These are phyloP conservation scores for Tragelaphus strepsiceros DNA, from an alignment of 2,113 vertebrate genomes.

Conservation along the genomic window DNA sequence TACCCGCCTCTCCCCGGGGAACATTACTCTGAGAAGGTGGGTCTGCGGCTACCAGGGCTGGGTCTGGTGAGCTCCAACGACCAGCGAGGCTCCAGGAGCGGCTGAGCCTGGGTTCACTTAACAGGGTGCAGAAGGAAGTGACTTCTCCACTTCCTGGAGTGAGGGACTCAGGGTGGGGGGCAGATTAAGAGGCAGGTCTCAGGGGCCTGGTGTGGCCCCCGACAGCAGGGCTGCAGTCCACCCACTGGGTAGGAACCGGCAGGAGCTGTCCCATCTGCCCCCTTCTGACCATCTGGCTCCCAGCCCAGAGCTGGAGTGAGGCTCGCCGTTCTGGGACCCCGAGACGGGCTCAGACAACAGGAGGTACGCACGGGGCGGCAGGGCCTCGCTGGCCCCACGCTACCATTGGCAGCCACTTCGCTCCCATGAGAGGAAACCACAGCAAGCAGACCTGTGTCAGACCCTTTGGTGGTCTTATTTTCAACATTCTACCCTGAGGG, in stretches of 20 bases:
- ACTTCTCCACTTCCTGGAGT: background rate
- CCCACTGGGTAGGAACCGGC: slow-evolving; percentile 70
- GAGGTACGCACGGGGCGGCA: background rate
- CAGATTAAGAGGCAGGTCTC: background rate
- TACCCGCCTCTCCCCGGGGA: slow-evolving; percentile 87
- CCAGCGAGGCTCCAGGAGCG: background rate
- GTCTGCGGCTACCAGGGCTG: background rate
- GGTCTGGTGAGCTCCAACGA: rapidly evolving
- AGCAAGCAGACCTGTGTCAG: background rate
- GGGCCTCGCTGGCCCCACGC: slow-evolving; percentile 25
- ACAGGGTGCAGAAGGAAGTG: background rate
- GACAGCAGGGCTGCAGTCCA: background rate
- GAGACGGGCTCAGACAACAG: slow-evolving; percentile 42
- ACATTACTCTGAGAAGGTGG: slow-evolving; percentile 89
- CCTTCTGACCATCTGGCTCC: slow-evolving; percentile 72
- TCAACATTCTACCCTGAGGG: background rate
- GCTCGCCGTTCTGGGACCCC: slow-evolving; percentile 44
- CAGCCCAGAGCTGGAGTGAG: slow-evolving; percentile 66
- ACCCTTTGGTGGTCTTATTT: background rate
- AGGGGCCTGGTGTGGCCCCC: rapidly evolving
- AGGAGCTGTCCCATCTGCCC: slow-evolving; percentile 66
- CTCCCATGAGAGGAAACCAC: background rate
- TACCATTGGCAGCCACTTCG: background rate
- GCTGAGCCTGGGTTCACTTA: background rate
- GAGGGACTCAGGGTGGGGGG: rapidly evolving